Evolutionary conservation across 2,797 vertebrate genomes (phyloP), one percentile per base, ranked within the genome.

Genomic region (Fistularia commersonii): DNA sequence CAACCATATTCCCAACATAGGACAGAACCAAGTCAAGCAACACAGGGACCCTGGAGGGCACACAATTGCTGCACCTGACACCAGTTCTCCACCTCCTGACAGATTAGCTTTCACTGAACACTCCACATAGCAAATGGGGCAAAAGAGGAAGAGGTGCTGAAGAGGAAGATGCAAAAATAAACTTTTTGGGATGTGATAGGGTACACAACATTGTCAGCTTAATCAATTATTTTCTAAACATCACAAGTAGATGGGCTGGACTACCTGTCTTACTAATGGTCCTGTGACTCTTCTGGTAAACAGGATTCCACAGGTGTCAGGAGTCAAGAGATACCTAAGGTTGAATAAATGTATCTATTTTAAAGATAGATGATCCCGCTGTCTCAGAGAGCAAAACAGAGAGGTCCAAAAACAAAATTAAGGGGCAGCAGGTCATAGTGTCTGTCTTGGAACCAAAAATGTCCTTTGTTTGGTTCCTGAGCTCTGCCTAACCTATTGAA

Each of bases 1-100:
- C 80, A 39, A 52, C 74, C 74, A 69, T 84, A 82, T 86, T 86
- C 85, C 82, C 84, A 76, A 71, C 74, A 69, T 69, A 74, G 73
- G 55, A 60, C 65, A 64, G 76, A 77, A 71, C 56, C 57, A 15
- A 81, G 76, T 66, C 64, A 59, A 74, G 79, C 71, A 64, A 70
- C 37, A 46, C 71, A 34, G 57, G 74, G 77, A 80, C 83, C 78
- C 84, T 73, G 64, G 81, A 81, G 81, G 79, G 71, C 77, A 77
- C 71, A 67, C 74, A 79, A 72, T 81, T 82, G 58, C 76, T 53
- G 69, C 15, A 45, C 55, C 69, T 61, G 66, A 78, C 36, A 49
- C 76, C 70, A 69, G 64, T 64, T 42, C 75, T 71, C 72, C 59
- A 60, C 74, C 66, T 65, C 64, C 69, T 87, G 87, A 88, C 77